Evolutionary conservation across 2,888 invertebrate genomes (phyloP), one percentile per base, ranked within the genome.

Genomic region (Callinectes sapidus): DNA sequence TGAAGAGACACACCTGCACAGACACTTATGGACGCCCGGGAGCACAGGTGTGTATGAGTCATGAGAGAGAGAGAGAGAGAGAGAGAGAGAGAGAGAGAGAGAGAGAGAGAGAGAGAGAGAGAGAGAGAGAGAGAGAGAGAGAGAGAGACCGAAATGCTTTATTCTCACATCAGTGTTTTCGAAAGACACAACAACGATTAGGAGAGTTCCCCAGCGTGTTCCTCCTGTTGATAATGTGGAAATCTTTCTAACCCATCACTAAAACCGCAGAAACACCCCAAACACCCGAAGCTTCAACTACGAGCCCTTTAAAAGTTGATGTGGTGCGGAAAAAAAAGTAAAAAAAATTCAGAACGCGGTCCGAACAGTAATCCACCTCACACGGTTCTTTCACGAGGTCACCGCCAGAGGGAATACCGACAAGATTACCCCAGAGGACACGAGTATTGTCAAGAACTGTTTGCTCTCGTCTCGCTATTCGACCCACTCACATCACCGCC

Each of bases 51-150:
- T 23, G 28, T n/a, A 23, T 28, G n/a, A 71, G n/a, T 13, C 3
- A 28, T 1, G 71, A 71, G 71, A 71, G 71, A 71, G 71, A 71
- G 71, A 71, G 71, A 71, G 87, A 87, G 87, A 87, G 87, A 87
- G 87, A 87, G 87, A 87, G 87, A 87, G 87, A 87, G 87, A 87
- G 87, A 87, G 87, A 87, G 87, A 39, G 87, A 39, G 42, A 39
- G 42, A 39, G 42, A 87, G 87, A 87, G 87, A 87, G 87, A 87
- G 87, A 87, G 87, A 87, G 87, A 39, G 42, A n/a, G 87, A n/a
- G 87, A 42, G 86, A 42, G 48, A 23, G 39, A 23, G 39, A 42
- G 23, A n/a, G n/a, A 39, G 87, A 10, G 48, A 42, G 42, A 28
- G 35, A 35, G 35, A 35, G 35, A 86, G 35, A 35, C 48, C 10